These are phyloP conservation scores for Fregetta grallaria DNA, from an alignment of 2,113 vertebrate genomes.

Conservation along the genomic window DNA sequence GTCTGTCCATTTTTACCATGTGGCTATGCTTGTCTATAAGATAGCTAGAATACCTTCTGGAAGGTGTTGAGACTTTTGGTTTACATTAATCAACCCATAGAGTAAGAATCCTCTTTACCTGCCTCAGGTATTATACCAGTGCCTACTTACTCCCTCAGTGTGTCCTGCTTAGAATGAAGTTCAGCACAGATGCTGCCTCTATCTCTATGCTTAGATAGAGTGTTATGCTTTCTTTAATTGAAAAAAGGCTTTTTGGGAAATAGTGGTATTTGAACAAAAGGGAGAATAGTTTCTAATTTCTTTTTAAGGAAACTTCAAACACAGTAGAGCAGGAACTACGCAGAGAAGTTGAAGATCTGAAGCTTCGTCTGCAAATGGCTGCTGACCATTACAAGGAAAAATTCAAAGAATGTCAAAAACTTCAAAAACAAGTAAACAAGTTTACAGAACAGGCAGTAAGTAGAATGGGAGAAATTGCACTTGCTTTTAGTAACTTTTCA, in stretches of 20 bases:
- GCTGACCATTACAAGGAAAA: conserved; percentile 99
- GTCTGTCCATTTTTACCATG: not conserved
- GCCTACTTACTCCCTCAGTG: not conserved
- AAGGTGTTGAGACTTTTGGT: not conserved
- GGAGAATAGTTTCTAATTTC: not conserved
- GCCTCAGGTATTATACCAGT: not conserved
- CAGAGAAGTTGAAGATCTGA: conserved; percentile 96
- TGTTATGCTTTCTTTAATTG: not conserved
- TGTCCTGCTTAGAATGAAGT: not conserved
- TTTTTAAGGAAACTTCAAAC: conserved; percentile 72
- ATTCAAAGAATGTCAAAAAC: conserved; percentile 95
- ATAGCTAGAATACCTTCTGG: not conserved
- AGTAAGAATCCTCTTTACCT: not conserved
- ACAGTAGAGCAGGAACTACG: conserved; percentile 88
- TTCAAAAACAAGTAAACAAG: conserved; percentile 92
- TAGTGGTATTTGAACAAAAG: not conserved
- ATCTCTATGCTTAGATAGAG: not conserved
- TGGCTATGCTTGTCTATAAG: not conserved
- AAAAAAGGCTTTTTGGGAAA: not conserved
- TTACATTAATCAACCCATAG: not conserved
- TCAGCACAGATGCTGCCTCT: not conserved
- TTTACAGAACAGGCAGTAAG: conserved; percentile 89
- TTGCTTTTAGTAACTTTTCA: not conserved
- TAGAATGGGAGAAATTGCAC: conserved; percentile 3
- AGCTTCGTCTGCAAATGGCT: conserved; percentile 96